These are phyloP conservation scores for Folsomia manolachei DNA, from an alignment of 2,888 invertebrate genomes.

Conservation along the genomic window DNA sequence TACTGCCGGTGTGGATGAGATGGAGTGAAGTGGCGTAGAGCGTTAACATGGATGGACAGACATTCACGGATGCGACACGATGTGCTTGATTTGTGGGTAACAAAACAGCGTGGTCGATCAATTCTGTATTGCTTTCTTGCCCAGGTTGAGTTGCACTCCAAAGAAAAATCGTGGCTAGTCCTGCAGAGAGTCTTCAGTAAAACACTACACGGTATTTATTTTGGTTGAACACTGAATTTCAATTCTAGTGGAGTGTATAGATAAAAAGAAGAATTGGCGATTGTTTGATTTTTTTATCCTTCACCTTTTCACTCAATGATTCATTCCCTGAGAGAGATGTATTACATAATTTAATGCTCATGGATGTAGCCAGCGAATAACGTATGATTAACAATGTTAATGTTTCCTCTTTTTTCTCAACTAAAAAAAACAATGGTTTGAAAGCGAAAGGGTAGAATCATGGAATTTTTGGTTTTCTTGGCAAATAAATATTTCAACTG, in stretches of 20 bases:
- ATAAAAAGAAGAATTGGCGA: background rate
- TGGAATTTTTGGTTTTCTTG: background rate
- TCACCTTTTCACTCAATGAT: background rate
- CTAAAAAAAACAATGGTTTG: background rate
- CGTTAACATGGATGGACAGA: no score
- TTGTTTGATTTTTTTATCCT: background rate
- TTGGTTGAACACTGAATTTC: background rate
- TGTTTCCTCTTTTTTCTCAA: background rate
- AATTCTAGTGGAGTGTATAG: background rate
- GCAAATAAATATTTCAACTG: background rate
- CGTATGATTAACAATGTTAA: background rate
- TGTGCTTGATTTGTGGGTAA: background rate
- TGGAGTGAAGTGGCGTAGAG: no score
- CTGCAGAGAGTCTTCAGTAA: background rate
- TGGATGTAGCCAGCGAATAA: no score
- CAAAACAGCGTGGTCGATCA: background rate
- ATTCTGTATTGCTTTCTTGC: no score
- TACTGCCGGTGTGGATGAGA: no score
- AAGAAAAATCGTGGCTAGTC: slow-evolving; percentile 1
- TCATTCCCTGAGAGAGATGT: no score
- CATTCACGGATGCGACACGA: no score
- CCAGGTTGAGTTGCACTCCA: background rate
- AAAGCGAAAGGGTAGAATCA: background rate
- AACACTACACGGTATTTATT: no score
- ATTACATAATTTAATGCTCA: background rate